These are phyloP conservation scores for Atlantisia rogersi DNA, from an alignment of 2,113 vertebrate genomes.

Conservation along the genomic window DNA sequence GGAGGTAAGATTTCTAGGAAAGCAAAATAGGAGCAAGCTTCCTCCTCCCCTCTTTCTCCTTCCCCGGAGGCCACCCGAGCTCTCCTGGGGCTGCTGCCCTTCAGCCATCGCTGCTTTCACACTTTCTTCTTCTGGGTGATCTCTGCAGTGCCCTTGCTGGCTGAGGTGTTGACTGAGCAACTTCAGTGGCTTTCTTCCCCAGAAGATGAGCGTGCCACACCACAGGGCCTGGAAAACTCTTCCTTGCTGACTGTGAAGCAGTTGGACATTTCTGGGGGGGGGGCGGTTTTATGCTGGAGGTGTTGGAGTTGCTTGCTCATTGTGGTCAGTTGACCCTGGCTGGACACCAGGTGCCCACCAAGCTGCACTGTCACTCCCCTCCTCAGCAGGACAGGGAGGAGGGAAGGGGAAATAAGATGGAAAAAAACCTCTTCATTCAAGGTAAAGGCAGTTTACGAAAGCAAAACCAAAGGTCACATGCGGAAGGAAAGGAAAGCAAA, in stretches of 20 bases:
- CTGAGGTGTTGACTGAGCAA: background rate
- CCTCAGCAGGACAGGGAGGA: too few species aligned
- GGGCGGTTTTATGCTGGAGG: background rate
- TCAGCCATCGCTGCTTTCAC: background rate
- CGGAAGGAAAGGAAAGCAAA: too few species aligned
- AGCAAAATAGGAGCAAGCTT: background rate
- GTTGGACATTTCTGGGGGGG: fast-evolving
- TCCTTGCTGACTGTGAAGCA: background rate
- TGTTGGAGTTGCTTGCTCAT: background rate
- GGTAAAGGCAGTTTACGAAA: too few species aligned
- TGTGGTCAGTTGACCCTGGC: too few species aligned
- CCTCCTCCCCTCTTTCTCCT: background rate
- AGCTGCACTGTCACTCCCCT: too few species aligned
- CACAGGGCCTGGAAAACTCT: background rate
- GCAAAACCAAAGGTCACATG: too few species aligned
- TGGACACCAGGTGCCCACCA: too few species aligned
- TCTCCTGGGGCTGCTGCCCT: background rate
- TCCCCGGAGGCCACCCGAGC: background rate
- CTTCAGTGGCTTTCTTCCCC: background rate
- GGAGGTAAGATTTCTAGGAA: background rate
- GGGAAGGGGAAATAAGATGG: too few species aligned
- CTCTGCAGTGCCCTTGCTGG: background rate
- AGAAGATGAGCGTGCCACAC: background rate
- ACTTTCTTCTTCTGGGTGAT: background rate
- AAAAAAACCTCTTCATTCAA: too few species aligned